phyloP scores from a whole-genome alignment of 2,888 invertebrate species.

The Eupithecia subumbrata region DNA sequence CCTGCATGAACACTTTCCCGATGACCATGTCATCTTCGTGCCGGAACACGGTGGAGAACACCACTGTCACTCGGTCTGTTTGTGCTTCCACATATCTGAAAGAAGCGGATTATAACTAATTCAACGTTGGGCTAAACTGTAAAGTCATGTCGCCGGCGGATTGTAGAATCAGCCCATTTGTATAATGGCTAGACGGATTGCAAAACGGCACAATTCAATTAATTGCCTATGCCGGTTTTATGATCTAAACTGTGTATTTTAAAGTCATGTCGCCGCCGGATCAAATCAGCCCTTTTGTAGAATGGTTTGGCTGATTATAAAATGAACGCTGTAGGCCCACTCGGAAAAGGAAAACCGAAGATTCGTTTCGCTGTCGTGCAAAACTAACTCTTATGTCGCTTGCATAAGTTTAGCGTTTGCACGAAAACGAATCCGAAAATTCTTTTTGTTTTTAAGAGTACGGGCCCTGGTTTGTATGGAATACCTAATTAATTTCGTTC shows the following conservation, averaged over 20 bases:
- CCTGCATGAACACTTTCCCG: constrained; percentile 99
- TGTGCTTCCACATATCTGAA: constrained; percentile 98
- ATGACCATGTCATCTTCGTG: constrained; percentile 99
- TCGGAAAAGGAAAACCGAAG: too few species aligned
- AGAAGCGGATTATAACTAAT: constrained; percentile 26
- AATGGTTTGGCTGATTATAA: neutral
- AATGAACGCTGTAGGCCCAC: neutral
- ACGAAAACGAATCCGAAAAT: too few species aligned
- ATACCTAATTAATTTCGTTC: too few species aligned
- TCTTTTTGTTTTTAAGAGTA: too few species aligned
- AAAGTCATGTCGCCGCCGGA: neutral
- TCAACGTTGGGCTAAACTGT: neutral
- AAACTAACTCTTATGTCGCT: too few species aligned
- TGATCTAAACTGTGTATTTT: too few species aligned
- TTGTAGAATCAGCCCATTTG: neutral
- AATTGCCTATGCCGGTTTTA: too few species aligned
- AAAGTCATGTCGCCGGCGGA: neutral
- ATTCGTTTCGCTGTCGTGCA: too few species aligned
- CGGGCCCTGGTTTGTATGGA: too few species aligned
- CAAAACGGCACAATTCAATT: too few species aligned
- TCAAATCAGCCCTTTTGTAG: neutral
- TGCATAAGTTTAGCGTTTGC: too few species aligned
- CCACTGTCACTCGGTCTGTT: constrained; percentile 98
- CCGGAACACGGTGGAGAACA: constrained; percentile 99
- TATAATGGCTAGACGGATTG: too few species aligned